A percentile compares a stretch with the other conserved stretches of the same genome.
phyloP scores from a whole-genome alignment of 2,888 invertebrate species.

The Lycophotia porphyrea region DNA sequence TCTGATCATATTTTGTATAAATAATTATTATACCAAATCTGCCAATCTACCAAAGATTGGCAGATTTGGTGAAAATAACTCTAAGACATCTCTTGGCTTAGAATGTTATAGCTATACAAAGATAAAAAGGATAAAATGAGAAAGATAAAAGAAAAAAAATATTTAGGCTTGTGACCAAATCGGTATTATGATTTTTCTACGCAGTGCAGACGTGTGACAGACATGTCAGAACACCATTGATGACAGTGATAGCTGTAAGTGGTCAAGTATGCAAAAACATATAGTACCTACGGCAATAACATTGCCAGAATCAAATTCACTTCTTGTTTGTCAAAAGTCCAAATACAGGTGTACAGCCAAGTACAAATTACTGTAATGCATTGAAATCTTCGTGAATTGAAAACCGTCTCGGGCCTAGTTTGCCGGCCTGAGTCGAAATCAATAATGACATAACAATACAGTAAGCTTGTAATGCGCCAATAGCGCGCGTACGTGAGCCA shows the following conservation, averaged over 20 bases:
- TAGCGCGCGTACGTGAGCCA: slow-evolving; percentile 64
- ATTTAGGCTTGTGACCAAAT: background rate
- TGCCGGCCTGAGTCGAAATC: slow-evolving; percentile 57
- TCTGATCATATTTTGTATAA: background rate
- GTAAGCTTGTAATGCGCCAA: slow-evolving; percentile 66
- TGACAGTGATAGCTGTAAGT: background rate
- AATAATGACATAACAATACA: slow-evolving; percentile 70
- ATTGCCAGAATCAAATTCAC: background rate
- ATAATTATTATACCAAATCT: background rate
- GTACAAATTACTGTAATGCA: slow-evolving; percentile 26
- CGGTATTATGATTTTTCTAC: background rate
- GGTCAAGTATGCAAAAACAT: background rate
- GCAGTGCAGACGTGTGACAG: background rate
- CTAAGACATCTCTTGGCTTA: too few species aligned
- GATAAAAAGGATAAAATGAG: too few species aligned
- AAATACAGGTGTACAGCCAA: background rate
- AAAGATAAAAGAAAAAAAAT: too few species aligned
- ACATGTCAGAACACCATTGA: background rate
- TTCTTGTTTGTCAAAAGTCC: slow-evolving; percentile 2
- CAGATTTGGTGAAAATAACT: background rate
- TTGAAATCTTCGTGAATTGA: slow-evolving; percentile 43
- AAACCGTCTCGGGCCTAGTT: slow-evolving; percentile 41
- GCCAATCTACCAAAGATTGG: too few species aligned
- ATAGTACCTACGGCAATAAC: background rate
- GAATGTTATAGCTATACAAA: background rate